Evolutionary conservation across 2,888 invertebrate genomes (phyloP).

Genomic region (Ormyrus labotus): DNA sequence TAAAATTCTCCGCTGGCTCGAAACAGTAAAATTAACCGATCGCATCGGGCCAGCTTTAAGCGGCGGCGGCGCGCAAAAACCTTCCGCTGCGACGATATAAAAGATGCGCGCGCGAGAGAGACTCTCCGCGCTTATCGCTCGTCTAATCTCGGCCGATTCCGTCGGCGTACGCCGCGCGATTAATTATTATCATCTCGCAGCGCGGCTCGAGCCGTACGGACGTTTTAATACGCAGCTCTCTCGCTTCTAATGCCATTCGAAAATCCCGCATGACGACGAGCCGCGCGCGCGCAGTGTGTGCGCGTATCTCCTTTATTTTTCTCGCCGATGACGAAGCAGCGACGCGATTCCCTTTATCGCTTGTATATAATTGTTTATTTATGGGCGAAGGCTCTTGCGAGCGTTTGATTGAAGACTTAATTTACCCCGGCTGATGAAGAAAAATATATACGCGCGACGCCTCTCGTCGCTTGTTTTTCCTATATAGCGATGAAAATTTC

Average conservation of each 20-base stretch:
- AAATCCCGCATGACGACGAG: constrained; percentile 30
- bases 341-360: constrained; percentile 37
- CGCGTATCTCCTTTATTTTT: constrained; percentile 16
- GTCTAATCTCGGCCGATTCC: constrained; percentile 40
- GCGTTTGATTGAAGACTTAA: constrained; percentile 42
- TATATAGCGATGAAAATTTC: not conserved
- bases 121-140: constrained; percentile 29
- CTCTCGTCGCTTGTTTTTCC: not conserved
- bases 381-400: constrained; percentile 1
- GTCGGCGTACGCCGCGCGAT: constrained; percentile 13
- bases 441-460: constrained; percentile 11
- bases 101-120: constrained; percentile 6
- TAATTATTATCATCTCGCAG: constrained; percentile 45
- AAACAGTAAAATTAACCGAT: constrained; percentile 40
- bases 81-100: not conserved
- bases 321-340: constrained; percentile 45
- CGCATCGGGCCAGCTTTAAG: constrained; percentile 33
- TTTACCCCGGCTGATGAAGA: constrained; percentile 14
- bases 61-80: not conserved
- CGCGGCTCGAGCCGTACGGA: constrained; percentile 11
- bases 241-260: constrained; percentile 45
- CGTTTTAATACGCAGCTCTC: constrained; percentile 35
- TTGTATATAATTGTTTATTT: constrained; percentile 47
- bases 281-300: too few species aligned
- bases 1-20: constrained; percentile 32